phyloP scores from a whole-genome alignment of 2,888 invertebrate genomes.

The Neoaliturus tenellus region DNA sequence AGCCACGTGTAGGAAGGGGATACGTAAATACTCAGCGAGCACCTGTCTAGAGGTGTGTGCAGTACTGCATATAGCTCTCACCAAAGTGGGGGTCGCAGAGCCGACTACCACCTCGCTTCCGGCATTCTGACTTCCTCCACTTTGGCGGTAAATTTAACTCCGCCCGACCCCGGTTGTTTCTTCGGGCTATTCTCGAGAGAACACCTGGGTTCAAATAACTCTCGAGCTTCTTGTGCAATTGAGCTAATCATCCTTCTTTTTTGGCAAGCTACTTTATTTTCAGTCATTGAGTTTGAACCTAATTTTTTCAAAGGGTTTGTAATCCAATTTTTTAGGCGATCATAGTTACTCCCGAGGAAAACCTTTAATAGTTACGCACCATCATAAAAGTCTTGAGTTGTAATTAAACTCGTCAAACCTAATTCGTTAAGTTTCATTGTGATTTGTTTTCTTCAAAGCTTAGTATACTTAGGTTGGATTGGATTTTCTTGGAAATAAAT shows the following conservation, averaged over 20 bases:
- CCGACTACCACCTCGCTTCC: background rate
- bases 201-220: constrained; percentile 20
- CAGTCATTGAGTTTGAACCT: too few relatives aligned
- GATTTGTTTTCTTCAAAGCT: too few relatives aligned
- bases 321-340: too few relatives aligned
- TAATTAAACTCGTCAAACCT: too few relatives aligned
- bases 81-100: background rate
- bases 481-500: too few relatives aligned
- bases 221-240: background rate
- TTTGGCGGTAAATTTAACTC: constrained; percentile 35
- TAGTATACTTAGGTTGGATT: too few relatives aligned
- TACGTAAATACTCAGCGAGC: background rate
- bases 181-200: constrained; percentile 5
- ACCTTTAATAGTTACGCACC: too few relatives aligned
- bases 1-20: background rate
- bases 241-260: background rate
- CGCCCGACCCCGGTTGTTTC: background rate
- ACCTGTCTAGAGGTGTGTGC: background rate
- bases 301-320: too few relatives aligned
- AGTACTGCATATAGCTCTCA: background rate
- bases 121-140: constrained; percentile 1
- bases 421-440: too few relatives aligned
- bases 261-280: background rate
- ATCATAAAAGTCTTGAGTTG: too few relatives aligned
- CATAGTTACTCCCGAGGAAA: too few relatives aligned